Conservation (phyloP, 2,113 vertebrate species). For the Herpailurus yagouaroundi region DNA sequence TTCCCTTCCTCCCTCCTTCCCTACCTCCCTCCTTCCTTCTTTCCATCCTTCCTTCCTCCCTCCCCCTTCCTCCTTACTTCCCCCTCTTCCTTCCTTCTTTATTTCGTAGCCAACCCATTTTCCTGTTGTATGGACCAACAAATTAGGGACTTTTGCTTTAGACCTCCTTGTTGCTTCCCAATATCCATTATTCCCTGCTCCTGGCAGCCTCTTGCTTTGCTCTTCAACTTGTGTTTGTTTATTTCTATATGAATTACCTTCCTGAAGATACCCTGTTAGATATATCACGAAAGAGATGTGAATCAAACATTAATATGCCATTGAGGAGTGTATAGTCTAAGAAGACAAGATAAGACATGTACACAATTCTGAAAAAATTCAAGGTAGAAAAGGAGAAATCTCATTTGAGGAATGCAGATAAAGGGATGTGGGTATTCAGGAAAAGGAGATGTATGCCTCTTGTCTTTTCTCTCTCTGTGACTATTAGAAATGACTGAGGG, state of each 20-base stretch:
- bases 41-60: rapidly evolving
- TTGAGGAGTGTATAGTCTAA: neutral
- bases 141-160: neutral
- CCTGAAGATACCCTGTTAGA: neutral
- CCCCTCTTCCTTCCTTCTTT: neutral
- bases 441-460: neutral
- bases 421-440: neutral
- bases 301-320: neutral
- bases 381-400: neutral
- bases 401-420: slow-evolving; percentile 15
- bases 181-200: neutral
- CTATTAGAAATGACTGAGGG: neutral
- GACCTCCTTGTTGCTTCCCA: neutral
- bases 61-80: rapidly evolving
- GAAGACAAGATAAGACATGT: neutral
- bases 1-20: neutral
- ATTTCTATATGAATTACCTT: neutral
- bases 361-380: neutral
- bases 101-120: neutral
- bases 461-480: neutral
- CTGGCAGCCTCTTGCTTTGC: neutral
- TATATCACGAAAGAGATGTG: neutral
- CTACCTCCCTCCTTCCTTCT: rapidly evolving
- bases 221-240: neutral
- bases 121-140: neutral